phyloP scores from a whole-genome alignment of 1,140 invertebrate species.

The Dendroctonus valens region DNA sequence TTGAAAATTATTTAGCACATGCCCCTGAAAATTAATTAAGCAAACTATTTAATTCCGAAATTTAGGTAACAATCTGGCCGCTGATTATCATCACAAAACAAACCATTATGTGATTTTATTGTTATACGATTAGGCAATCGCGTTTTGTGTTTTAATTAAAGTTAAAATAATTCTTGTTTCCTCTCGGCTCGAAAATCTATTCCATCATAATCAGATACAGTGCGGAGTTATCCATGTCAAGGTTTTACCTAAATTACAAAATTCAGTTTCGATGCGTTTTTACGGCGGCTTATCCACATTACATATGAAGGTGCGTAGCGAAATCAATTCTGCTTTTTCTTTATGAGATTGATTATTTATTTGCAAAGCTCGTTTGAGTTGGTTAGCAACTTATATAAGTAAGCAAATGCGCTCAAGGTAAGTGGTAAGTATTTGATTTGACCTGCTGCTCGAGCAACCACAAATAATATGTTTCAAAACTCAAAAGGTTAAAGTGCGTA shows the following conservation, averaged over 20 bases:
- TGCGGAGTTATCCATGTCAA: conserved; percentile 21
- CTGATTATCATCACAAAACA: conserved; percentile 7
- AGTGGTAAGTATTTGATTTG: too few relatives aligned
- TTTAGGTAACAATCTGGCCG: too few relatives aligned
- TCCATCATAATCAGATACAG: conserved; percentile 26
- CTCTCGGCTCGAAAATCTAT: conserved; percentile 18
- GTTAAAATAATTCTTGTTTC: conserved; percentile 27
- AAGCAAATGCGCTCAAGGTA: too few relatives aligned
- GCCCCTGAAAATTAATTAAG: too few relatives aligned
- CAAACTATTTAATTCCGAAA: too few relatives aligned
- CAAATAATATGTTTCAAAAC: too few relatives aligned
- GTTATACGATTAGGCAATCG: conserved; percentile 11
- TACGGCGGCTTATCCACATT: conserved; percentile 6
- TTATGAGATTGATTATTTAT: too few relatives aligned
- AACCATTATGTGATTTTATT: conserved; percentile 12
- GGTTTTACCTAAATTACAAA: conserved; percentile 30
- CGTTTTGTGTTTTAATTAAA: conserved; percentile 26
- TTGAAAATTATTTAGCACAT: too few relatives aligned
- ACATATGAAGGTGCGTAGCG: conserved; percentile 11
- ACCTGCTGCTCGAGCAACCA: too few relatives aligned
- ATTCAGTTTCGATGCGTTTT: conserved; percentile 24
- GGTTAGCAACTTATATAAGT: too few relatives aligned
- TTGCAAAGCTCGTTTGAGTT: too few relatives aligned
- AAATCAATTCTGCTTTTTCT: neutral
- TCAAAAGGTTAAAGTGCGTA: too few relatives aligned